Conservation (phyloP, 2,113 vertebrate species). For the Rhynchomys soricoides region DNA sequence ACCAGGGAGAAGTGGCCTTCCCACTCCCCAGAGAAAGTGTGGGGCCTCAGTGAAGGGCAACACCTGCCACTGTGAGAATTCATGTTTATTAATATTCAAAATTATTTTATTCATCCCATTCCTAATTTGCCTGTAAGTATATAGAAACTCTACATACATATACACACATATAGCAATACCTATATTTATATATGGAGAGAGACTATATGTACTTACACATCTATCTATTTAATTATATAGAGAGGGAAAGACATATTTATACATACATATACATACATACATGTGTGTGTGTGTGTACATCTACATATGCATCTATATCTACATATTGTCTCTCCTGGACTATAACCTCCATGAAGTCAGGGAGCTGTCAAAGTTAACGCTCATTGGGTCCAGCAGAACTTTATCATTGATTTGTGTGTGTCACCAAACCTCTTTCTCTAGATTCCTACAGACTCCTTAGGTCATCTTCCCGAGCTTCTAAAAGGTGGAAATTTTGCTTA, state of each 20-base stretch:
- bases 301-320: neutral
- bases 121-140: neutral
- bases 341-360: neutral
- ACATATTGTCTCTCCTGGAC: neutral
- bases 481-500: constrained; percentile 45
- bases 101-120: neutral
- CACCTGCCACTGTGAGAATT: too few species aligned
- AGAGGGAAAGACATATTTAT: too few species aligned
- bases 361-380: neutral
- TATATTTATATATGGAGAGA: neutral
- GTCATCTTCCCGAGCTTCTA: neutral
- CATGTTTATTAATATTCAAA: neutral
- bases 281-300: too few species aligned
- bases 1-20: neutral
- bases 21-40: neutral
- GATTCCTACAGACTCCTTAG: neutral
- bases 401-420: neutral
- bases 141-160: neutral
- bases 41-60: too few species aligned
- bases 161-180: neutral
- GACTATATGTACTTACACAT: neutral
- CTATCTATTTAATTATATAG: neutral
- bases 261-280: neutral
- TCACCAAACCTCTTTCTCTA: neutral
- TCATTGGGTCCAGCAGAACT: neutral